These are phyloP conservation scores for Miichthys miiuy DNA, from an alignment of 2,797 vertebrate genomes.

Conservation along the genomic window DNA sequence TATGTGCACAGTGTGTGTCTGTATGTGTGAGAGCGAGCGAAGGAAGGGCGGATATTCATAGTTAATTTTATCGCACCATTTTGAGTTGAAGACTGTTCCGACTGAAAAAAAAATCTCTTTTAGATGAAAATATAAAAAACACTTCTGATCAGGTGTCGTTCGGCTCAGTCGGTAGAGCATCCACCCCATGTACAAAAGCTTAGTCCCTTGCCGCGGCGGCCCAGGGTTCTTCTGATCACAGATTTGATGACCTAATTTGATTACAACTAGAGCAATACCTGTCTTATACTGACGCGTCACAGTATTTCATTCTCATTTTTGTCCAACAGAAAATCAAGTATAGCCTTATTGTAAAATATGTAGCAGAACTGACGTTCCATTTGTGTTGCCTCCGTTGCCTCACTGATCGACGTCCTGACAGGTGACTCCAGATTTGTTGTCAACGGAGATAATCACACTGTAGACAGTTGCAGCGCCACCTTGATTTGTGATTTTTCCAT, in stretches of 20 bases:
- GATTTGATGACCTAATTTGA: neutral
- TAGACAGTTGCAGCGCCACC: neutral
- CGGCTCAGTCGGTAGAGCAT: too few relatives aligned
- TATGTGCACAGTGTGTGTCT: constrained; percentile 12
- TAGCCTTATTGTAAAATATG: neutral
- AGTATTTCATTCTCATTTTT: neutral
- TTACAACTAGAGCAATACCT: neutral
- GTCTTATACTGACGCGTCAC: neutral
- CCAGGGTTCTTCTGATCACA: neutral
- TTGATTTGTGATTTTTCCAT: neutral
- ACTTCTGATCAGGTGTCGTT: neutral
- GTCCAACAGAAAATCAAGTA: neutral
- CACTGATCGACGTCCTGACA: neutral
- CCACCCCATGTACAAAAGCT: too few relatives aligned
- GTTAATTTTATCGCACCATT: constrained; percentile 46
- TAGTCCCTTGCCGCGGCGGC: too few relatives aligned
- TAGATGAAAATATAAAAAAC: neutral
- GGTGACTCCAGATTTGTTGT: neutral
- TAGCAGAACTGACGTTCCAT: neutral
- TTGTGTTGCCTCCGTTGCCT: neutral
- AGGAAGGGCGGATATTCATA: constrained; percentile 9
- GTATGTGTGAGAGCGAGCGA: neutral
- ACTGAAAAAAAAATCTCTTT: neutral
- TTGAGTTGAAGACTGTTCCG: constrained; percentile 2
- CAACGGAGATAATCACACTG: neutral